phyloP scores from a whole-genome alignment of 2,888 invertebrate species.

The Synanthedon tipuliformis region DNA sequence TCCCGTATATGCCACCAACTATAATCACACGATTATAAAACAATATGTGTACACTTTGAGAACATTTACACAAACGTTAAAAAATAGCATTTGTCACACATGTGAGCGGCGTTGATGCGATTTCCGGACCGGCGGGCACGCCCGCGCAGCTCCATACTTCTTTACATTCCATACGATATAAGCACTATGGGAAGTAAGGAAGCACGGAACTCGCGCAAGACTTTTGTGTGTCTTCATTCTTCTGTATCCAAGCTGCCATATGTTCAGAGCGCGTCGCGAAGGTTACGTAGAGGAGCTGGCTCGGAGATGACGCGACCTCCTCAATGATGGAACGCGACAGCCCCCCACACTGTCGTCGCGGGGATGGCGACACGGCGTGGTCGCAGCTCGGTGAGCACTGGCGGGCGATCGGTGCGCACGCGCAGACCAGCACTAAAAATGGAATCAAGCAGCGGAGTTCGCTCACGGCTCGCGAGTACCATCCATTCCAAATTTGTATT shows the following conservation, averaged over 20 bases:
- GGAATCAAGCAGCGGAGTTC: conserved; percentile 66
- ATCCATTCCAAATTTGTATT: conserved; percentile 84
- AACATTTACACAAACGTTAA: conserved; percentile 20
- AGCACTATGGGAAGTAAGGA: conserved; percentile 95
- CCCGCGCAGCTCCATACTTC: conserved; percentile 89
- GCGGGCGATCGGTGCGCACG: conserved; percentile 60
- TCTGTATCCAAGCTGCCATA: conserved; percentile 7
- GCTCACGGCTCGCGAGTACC: conserved; percentile 66
- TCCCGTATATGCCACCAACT: conserved; percentile 3
- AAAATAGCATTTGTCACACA: conserved; percentile 25
- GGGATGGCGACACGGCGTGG: conserved; percentile 57
- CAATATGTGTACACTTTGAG: conserved; percentile 18
- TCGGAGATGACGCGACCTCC: conserved; percentile 31
- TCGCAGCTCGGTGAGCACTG: conserved; percentile 62
- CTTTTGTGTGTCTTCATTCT: conserved; percentile 18
- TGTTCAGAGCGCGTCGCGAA: background rate
- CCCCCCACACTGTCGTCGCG: conserved; percentile 18
- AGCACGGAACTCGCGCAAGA: conserved; percentile 88
- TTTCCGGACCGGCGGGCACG: conserved; percentile 42
- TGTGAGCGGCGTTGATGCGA: conserved; percentile 25
- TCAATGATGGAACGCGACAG: conserved; percentile 23
- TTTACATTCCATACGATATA: conserved; percentile 95
- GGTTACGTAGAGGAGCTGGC: conserved; percentile 5
- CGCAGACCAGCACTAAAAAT: conserved; percentile 70
- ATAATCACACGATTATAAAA: conserved; percentile 15